Evolutionary conservation across 1,140 invertebrate species (phyloP).

Genomic region (Stegodyphus mimosarum): DNA sequence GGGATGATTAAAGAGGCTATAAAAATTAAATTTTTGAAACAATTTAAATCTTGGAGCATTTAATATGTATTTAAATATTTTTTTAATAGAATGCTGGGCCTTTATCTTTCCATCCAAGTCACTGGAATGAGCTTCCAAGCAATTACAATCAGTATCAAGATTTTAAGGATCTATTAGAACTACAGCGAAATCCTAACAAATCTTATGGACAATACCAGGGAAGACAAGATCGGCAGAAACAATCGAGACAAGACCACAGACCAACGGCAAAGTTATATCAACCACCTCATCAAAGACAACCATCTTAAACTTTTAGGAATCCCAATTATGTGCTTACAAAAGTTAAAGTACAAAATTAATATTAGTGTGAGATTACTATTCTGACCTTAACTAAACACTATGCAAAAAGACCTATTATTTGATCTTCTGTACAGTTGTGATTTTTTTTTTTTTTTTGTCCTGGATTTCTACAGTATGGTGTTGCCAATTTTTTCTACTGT

Average conservation of each 20-base stretch:
- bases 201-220: neutral
- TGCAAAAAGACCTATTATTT: too few relatives aligned
- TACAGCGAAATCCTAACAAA: neutral
- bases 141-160: neutral
- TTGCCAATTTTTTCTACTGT: too few relatives aligned
- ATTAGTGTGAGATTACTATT: too few relatives aligned
- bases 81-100: constrained; percentile 27
- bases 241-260: constrained; percentile 10
- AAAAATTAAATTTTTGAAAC: too few relatives aligned
- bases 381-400: too few relatives aligned
- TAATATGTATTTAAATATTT: neutral
- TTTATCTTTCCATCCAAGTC: constrained; percentile 44
- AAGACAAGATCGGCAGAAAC: constrained; percentile 21
- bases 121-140: neutral
- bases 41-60: too few relatives aligned
- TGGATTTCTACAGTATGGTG: too few relatives aligned
- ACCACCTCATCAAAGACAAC: constrained; percentile 37
- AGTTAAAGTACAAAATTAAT: neutral
- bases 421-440: too few relatives aligned
- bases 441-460: too few relatives aligned
- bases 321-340: neutral
- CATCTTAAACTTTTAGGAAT: constrained; percentile 7
- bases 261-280: constrained; percentile 48
- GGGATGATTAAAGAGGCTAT: too few relatives aligned
- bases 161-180: neutral